phyloP scores from a whole-genome alignment of 2,888 invertebrate species.

The Dermolepida albohirtum region DNA sequence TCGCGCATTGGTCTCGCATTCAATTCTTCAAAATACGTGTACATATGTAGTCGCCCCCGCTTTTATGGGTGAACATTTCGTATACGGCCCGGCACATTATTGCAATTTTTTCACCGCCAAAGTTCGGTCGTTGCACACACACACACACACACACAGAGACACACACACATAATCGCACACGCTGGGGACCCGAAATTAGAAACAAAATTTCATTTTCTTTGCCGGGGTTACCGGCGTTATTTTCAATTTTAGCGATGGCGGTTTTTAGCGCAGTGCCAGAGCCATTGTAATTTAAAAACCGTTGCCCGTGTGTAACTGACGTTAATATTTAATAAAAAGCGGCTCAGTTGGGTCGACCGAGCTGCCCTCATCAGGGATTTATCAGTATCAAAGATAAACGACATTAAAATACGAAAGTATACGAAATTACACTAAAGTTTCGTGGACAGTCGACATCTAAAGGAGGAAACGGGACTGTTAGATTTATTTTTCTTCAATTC shows the following conservation, averaged over 20 bases:
- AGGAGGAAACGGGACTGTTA: not conserved
- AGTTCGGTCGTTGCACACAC: not conserved
- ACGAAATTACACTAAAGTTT: conserved; percentile 16
- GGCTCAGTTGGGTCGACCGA: not conserved
- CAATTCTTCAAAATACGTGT: conserved; percentile 17
- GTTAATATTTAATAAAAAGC: conserved; percentile 37
- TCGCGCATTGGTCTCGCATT: conserved; percentile 8
- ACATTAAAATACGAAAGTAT: conserved; percentile 31
- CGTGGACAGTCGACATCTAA: not conserved
- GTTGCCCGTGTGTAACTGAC: conserved; percentile 26
- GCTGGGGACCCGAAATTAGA: conserved; percentile 22
- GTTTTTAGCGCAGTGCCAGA: conserved; percentile 16
- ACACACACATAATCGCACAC: not conserved
- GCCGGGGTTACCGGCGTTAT: conserved; percentile 9
- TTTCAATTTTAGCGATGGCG: conserved; percentile 24
- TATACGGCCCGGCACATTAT: conserved; percentile 2
- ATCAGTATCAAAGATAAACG: conserved; percentile 33
- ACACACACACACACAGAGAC: no score
- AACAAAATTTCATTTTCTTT: conserved; percentile 31
- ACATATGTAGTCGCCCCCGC: not conserved
- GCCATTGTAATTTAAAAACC: conserved; percentile 33
- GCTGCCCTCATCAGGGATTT: conserved; percentile 15
- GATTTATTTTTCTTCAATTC: conserved; percentile 32
- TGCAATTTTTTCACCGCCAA: not conserved
- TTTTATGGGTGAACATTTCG: conserved; percentile 9